Evolutionary conservation across 2,888 invertebrate species (phyloP).

Genomic region (Anthophora plumipes): DNA sequence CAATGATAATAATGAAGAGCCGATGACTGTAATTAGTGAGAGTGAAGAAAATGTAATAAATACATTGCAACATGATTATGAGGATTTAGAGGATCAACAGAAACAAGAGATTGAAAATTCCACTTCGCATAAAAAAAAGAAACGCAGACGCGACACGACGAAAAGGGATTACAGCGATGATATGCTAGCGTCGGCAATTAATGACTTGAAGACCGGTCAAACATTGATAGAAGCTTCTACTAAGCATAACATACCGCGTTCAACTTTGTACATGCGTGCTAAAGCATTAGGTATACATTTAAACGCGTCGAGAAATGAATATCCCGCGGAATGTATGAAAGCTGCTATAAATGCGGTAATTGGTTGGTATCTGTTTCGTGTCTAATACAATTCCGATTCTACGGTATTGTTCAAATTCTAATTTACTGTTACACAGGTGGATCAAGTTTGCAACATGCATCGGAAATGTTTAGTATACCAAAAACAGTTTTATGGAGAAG

Average conservation of each 20-base stretch:
- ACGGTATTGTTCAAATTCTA: constrained; percentile 10
- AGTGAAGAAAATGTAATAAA: constrained; percentile 61
- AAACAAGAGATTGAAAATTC: constrained; percentile 45
- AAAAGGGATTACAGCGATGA: constrained; percentile 82
- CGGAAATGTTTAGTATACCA: constrained; percentile 83
- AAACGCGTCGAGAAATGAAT: constrained; percentile 82
- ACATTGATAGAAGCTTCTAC: constrained; percentile 83
- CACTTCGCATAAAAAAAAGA: constrained; percentile 67
- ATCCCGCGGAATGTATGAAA: constrained; percentile 83
- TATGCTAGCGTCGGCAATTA: constrained; percentile 82
- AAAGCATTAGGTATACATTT: constrained; percentile 82
- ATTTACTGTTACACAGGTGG: constrained; percentile 75
- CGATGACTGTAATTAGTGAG: constrained; percentile 67
- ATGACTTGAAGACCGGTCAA: constrained; percentile 81
- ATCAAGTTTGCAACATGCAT: constrained; percentile 83
- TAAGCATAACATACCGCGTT: constrained; percentile 83
- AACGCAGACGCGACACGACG: constrained; percentile 74
- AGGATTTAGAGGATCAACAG: constrained; percentile 55
- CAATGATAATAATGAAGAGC: constrained; percentile 64
- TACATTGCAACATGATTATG: constrained; percentile 60
- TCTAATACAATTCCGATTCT: constrained; percentile 12
- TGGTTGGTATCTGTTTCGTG: constrained; percentile 70
- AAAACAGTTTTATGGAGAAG: constrained; percentile 85
- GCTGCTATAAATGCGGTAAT: constrained; percentile 83
- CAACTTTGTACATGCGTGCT: constrained; percentile 84